Base-by-base conservation (phyloP, 2,797 vertebrate genomes). In the Protonibea diacanthus region DNA sequence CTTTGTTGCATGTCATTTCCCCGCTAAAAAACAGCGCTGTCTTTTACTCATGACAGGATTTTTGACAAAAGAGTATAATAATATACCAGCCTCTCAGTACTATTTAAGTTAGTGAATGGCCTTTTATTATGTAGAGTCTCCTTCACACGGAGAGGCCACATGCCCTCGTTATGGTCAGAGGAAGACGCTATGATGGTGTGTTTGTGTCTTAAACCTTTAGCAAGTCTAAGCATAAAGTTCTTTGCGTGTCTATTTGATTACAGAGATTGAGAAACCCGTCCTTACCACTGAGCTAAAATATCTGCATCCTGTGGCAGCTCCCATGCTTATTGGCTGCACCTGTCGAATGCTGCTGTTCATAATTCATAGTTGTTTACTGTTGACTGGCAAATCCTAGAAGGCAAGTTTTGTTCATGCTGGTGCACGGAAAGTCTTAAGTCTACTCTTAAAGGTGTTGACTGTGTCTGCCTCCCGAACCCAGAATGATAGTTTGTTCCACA, bases 251-350 rank as follows among this genome's bases (percentile, higher is more conserved):
- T 29, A 42, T 59, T 20, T 72, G 38, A 52, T 60, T 60, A 51
- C 47, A 60, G 57, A 38, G 47, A 21, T 52, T 2, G 0, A 49
- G 68, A 48, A 71, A 61, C 11, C 33, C 55, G 48, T 57, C 8
- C 13, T 59, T 18, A 27, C 56, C 7, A 60, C 14, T 6, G 27
- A 70, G 33, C 38, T 60, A 29, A 62, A 53, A 62, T 55, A 62
- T 62, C 25, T 53, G 49, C 38, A n/a, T 53, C 23, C 18, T 15
- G 48, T 52, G 58, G 69, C 18, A 62, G 21, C 20, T 20, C 11
- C 49, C 13, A 3, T 17, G 25, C 0, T 27, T 6, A 42, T 11
- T 38, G n/a, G n/a, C 2, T 51, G n/a, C 27, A 42, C 42, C 55
- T 58, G 55, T 61, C 52, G 5, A 13, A 13, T 38, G 27, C 62